Conservation (phyloP, 2,113 vertebrate species). For the Podarcis raffonei region DNA sequence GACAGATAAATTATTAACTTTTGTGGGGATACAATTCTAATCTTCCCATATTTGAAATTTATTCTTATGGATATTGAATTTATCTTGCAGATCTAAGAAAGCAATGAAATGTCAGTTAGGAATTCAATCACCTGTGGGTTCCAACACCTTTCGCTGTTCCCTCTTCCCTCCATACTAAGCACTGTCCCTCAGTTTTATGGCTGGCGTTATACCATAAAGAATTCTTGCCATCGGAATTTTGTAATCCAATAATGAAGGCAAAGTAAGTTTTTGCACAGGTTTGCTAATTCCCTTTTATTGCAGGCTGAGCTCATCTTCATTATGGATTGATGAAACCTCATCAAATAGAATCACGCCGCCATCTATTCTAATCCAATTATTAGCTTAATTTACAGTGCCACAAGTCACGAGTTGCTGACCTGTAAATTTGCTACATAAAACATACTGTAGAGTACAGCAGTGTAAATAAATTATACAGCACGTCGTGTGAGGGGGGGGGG, state of each 20-base stretch:
- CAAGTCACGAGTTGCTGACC: constrained; percentile 27
- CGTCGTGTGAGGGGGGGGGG: no score
- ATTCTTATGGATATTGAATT: constrained; percentile 22
- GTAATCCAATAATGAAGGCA: constrained; percentile 35
- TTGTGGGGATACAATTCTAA: neutral
- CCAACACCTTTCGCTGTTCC: neutral
- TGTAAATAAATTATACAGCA: constrained; percentile 31
- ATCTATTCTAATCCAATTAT: constrained; percentile 42
- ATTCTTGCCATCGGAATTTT: constrained; percentile 11
- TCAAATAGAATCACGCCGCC: constrained; percentile 17
- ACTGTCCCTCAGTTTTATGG: constrained; percentile 2
- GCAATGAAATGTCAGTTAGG: constrained; percentile 3
- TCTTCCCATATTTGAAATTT: constrained; percentile 9
- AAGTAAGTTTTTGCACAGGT: constrained; percentile 31
- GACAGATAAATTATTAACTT: constrained; percentile 18
- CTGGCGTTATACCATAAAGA: constrained; percentile 27
- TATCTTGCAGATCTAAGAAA: constrained; percentile 14
- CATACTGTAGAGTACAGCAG: neutral
- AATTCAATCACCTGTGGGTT: constrained; percentile 14
- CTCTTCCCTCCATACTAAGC: neutral
- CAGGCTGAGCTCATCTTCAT: constrained; percentile 33
- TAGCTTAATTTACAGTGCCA: constrained; percentile 41
- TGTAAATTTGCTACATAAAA: constrained; percentile 38
- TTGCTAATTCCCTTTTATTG: constrained; percentile 48
- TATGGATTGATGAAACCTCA: constrained; percentile 43